phyloP scores from a whole-genome alignment of 2,888 invertebrate species.

The Sesia bembeciformis region DNA sequence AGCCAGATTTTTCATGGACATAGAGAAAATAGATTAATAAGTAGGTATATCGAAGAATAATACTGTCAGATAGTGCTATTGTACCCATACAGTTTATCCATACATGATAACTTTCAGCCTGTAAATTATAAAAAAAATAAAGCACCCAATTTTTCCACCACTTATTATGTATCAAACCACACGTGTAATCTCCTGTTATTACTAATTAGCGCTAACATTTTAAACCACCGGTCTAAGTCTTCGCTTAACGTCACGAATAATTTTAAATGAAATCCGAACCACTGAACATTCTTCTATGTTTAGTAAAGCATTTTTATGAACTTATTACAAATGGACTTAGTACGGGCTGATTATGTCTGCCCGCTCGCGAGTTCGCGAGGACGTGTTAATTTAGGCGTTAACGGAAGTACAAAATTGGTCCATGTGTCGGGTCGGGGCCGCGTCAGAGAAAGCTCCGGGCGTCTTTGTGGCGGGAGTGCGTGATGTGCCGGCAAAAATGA shows the following conservation, averaged over 20 bases:
- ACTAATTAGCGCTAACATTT: not conserved
- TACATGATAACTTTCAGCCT: slow-evolving; percentile 42
- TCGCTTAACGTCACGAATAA: slow-evolving; percentile 15
- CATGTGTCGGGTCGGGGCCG: slow-evolving; percentile 43
- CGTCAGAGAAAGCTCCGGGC: slow-evolving; percentile 57
- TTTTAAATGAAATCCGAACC: slow-evolving; percentile 18
- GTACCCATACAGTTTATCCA: slow-evolving; percentile 26
- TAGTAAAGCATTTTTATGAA: slow-evolving; percentile 33
- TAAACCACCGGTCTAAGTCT: slow-evolving; percentile 20
- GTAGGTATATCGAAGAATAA: slow-evolving; percentile 12
- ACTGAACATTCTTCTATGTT: slow-evolving; percentile 33
- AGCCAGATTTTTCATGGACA: not conserved
- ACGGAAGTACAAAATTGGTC: slow-evolving; percentile 68
- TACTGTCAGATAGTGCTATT: slow-evolving; percentile 44
- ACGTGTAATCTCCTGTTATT: slow-evolving; percentile 19
- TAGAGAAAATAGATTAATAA: not conserved
- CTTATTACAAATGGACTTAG: slow-evolving; percentile 54
- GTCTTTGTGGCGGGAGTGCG: slow-evolving; percentile 38
- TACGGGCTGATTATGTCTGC: slow-evolving; percentile 29
- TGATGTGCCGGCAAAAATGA: slow-evolving; percentile 61
- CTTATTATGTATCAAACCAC: slow-evolving; percentile 44
- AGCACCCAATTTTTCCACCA: slow-evolving; percentile 62
- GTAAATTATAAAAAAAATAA: slow-evolving; percentile 56
- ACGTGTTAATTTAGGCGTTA: slow-evolving; percentile 54
- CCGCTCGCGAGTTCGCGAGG: slow-evolving; percentile 47